Base-by-base conservation (phyloP, 2,113 vertebrate genomes). In the Gymnocephalus cernua region DNA sequence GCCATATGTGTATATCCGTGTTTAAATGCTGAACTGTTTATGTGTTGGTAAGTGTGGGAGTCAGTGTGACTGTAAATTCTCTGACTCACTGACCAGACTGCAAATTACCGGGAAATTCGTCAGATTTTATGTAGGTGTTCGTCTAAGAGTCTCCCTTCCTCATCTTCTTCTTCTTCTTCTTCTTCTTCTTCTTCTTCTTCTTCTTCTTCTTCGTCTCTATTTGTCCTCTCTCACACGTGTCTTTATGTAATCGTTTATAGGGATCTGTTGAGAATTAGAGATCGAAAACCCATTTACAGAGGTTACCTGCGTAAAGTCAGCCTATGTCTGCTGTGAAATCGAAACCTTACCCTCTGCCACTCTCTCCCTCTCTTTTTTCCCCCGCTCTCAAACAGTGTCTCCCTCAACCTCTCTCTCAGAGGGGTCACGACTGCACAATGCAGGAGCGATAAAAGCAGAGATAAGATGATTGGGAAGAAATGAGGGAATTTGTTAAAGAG, bases 281-380 rank as follows among this genome's bases (percentile, higher is more conserved):
- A 93, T 94, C 92, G 93, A 95, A 94, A 93, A 92, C 90, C 92
- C 91, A 94, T 95, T 94, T 94, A 89, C 91, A 80, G 85, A 92
- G 94, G 91, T 93, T 92, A 92, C 91, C 88, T 79, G 83, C 82
- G 58, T 91, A 88, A 88, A 89, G 88, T 91, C 93, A 80, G 81
- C 71, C 86, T 89, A 90, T 93, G 90, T 93, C 93, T 91, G 91
- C 92, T 80, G 87, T 87, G 90, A 93, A 94, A 95, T 94, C 89
- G 92, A 95, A 94, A 93, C 91, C 88, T 85, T 88, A 88, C 86
- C 90, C 91, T 85, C 79, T 77, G 69, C 85, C 50, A 27, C 78
- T 85, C 75, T 77, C 82, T 80, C 68, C n/a, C 23, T 5, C 45
- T 51, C 54, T 63, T 7, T 68, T 67, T 18, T 3, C 4, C 6